These are phyloP conservation scores for Limanda limanda DNA, from an alignment of 2,113 vertebrate species.

Conservation along the genomic window DNA sequence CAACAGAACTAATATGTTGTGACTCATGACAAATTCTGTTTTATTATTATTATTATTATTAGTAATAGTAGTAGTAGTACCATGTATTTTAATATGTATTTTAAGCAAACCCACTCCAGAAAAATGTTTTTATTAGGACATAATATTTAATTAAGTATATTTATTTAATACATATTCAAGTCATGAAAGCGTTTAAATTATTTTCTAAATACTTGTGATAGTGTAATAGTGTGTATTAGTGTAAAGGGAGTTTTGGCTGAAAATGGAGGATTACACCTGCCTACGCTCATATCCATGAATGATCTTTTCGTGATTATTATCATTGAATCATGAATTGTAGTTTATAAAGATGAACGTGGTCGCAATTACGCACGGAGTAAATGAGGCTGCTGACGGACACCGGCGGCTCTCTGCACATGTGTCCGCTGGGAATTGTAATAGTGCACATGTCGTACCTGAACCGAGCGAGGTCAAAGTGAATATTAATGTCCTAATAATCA, in stretches of 20 bases:
- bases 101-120: neutral
- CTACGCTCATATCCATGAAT: neutral
- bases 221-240: no score
- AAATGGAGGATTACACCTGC: neutral
- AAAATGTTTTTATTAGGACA: neutral
- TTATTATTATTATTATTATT: neutral
- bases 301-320: neutral
- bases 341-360: no score
- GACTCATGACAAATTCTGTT: neutral
- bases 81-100: neutral
- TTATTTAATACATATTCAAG: neutral
- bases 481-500: neutral
- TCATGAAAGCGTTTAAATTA: neutral
- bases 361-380: neutral
- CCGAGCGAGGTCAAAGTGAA: conserved; percentile 9
- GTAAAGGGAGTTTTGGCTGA: neutral
- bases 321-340: no score
- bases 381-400: conserved; percentile 5
- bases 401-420: neutral
- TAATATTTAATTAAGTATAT: neutral
- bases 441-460: conserved; percentile 9
- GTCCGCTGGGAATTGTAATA: conserved; percentile 27
- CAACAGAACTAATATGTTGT: neutral
- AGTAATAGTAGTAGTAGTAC: no score
- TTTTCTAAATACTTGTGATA: no score